These are phyloP conservation scores for Hypomesus transpacificus DNA, from an alignment of 2,113 vertebrate genomes.

Conservation along the genomic window DNA sequence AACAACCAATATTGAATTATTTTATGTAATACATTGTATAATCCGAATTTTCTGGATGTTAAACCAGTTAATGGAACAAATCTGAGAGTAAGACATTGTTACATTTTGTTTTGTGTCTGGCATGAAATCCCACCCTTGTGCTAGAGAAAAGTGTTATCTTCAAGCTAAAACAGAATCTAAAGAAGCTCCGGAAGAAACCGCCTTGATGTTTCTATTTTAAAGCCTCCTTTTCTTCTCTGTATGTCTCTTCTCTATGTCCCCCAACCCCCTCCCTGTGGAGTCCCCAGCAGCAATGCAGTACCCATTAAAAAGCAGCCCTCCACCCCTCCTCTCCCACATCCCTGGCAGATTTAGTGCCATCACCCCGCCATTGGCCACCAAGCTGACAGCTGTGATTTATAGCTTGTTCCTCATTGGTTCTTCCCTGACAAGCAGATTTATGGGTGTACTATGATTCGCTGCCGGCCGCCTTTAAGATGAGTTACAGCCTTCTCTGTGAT, in stretches of 20 bases:
- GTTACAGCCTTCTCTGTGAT: slow-evolving; percentile 46
- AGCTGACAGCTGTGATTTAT: slow-evolving; percentile 52
- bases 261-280: slow-evolving; percentile 8
- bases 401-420: slow-evolving; percentile 39
- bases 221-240: slow-evolving; percentile 12
- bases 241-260: background rate
- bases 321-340: background rate
- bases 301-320: slow-evolving; percentile 39
- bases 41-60: no score
- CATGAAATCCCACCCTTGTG: no score
- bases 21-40: no score
- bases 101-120: no score
- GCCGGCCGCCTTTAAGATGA: slow-evolving; percentile 45
- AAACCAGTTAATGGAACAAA: no score
- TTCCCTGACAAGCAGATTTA: slow-evolving; percentile 42
- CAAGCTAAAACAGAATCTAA: background rate
- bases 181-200: slow-evolving; percentile 8
- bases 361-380: slow-evolving; percentile 44
- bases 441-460: slow-evolving; percentile 40
- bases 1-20: no score
- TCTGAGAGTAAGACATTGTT: no score
- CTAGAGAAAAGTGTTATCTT: no score
- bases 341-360: slow-evolving; percentile 47
- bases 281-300: slow-evolving; percentile 39
- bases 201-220: slow-evolving; percentile 7